Percentiles rank a stretch among this genome's conserved stretches.
These are phyloP conservation scores for Clunio marinus DNA, from an alignment of 2,888 invertebrate genomes.

Conservation along the genomic window DNA sequence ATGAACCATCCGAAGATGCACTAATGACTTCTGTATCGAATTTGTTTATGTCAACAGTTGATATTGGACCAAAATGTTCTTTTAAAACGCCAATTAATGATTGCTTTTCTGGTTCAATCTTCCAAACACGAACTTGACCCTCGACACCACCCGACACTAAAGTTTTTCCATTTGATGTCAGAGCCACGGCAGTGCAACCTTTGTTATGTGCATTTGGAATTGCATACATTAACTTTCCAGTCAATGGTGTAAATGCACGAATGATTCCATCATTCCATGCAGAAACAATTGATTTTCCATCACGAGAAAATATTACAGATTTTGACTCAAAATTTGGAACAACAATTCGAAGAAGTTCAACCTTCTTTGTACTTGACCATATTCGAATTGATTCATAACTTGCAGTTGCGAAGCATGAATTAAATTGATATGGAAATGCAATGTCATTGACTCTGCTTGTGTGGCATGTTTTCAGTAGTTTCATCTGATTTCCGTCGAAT, in stretches of 20 bases:
- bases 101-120: slow-evolving; percentile 63
- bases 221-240: slow-evolving; percentile 73
- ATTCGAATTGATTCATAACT: slow-evolving; percentile 80
- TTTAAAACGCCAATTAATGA: slow-evolving; percentile 70
- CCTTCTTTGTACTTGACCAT: slow-evolving; percentile 72
- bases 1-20: slow-evolving; percentile 81
- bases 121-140: slow-evolving; percentile 86
- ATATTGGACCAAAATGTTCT: slow-evolving; percentile 86
- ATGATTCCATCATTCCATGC: slow-evolving; percentile 83
- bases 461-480: slow-evolving; percentile 77
- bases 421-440: slow-evolving; percentile 74
- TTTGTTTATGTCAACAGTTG: slow-evolving; percentile 72
- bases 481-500: slow-evolving; percentile 56
- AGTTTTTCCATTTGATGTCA: slow-evolving; percentile 63
- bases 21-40: slow-evolving; percentile 80
- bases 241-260: slow-evolving; percentile 75
- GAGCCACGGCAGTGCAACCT: slow-evolving; percentile 70
- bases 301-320: slow-evolving; percentile 68
- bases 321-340: slow-evolving; percentile 87
- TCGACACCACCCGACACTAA: slow-evolving; percentile 88
- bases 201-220: slow-evolving; percentile 87
- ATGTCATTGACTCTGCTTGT: slow-evolving; percentile 73
- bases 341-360: slow-evolving; percentile 76
- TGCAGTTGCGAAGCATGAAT: slow-evolving; percentile 82
- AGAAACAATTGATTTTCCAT: slow-evolving; percentile 76